These are phyloP conservation scores for Trachelus tabidus DNA, from an alignment of 2,888 invertebrate genomes.

Conservation along the genomic window DNA sequence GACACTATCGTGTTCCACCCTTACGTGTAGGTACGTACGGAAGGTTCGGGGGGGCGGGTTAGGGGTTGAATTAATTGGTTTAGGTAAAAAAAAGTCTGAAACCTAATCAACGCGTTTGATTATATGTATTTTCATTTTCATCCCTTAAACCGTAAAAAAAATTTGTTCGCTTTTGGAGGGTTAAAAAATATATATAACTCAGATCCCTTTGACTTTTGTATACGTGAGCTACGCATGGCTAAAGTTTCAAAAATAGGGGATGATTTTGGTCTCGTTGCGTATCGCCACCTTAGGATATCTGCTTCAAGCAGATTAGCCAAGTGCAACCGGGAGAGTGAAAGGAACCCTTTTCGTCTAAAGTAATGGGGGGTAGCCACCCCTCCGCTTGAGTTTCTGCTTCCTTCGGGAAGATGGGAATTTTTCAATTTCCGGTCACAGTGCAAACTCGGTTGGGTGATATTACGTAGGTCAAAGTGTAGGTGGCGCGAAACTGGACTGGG, in stretches of 20 bases:
- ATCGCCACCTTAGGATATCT: neutral
- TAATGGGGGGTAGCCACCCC: neutral
- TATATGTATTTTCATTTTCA: neutral
- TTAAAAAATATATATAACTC: neutral
- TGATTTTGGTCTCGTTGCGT: neutral
- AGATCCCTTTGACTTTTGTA: neutral
- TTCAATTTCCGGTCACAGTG: constrained; percentile 23
- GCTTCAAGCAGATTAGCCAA: neutral
- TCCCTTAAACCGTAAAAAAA: neutral
- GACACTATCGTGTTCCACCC: neutral
- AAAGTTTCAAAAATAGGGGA: neutral
- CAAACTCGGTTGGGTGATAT: neutral
- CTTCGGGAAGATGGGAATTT: constrained; percentile 11
- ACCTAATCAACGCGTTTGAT: neutral
- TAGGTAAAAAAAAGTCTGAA: neutral
- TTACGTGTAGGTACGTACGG: neutral
- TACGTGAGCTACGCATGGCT: neutral
- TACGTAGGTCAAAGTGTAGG: neutral
- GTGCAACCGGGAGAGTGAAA: neutral
- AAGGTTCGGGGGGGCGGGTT: neutral
- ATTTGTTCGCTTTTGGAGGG: no score
- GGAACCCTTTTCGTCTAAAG: neutral
- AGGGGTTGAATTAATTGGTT: neutral
- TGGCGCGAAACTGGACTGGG: neutral
- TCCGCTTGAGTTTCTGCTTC: constrained; percentile 16